phyloP scores from a whole-genome alignment of 2,888 invertebrate species.

The Spialia ferax region DNA sequence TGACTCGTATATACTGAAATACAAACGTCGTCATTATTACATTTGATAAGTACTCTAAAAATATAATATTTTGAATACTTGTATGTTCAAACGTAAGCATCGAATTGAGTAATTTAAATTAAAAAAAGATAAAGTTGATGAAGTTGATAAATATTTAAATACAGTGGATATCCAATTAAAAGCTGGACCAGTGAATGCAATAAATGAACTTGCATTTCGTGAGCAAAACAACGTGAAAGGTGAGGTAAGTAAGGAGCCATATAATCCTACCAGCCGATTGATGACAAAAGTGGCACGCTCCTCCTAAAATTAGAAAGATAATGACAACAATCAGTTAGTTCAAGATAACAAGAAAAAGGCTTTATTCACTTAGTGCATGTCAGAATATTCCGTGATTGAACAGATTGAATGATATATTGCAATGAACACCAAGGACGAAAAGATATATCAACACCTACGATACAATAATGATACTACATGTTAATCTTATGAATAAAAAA shows the following conservation, averaged over 20 bases:
- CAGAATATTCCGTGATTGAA: conserved; percentile 38
- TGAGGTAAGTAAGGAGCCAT: conserved; percentile 37
- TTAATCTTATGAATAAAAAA: too few species aligned
- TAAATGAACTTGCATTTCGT: conserved; percentile 32
- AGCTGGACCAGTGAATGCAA: conserved; percentile 45
- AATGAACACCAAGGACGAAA: too few species aligned
- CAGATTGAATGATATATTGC: too few species aligned
- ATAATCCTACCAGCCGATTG: conserved; percentile 66
- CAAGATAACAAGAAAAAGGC: background rate
- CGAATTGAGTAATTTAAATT: background rate
- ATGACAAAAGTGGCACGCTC: conserved; percentile 79
- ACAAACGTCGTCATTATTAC: too few species aligned
- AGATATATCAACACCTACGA: too few species aligned
- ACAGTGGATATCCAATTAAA: conserved; percentile 11
- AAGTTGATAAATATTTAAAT: background rate
- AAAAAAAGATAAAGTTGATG: background rate
- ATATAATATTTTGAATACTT: background rate
- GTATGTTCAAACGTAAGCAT: too few species aligned
- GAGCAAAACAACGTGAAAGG: conserved; percentile 24
- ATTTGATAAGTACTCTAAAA: too few species aligned
- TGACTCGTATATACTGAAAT: too few species aligned
- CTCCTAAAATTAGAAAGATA: conserved; percentile 75
- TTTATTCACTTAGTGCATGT: conserved; percentile 42
- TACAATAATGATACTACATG: too few species aligned
- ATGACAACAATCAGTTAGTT: conserved; percentile 28